Base-by-base conservation (phyloP, 1,140 invertebrate species). In the Drosophila miranda region DNA sequence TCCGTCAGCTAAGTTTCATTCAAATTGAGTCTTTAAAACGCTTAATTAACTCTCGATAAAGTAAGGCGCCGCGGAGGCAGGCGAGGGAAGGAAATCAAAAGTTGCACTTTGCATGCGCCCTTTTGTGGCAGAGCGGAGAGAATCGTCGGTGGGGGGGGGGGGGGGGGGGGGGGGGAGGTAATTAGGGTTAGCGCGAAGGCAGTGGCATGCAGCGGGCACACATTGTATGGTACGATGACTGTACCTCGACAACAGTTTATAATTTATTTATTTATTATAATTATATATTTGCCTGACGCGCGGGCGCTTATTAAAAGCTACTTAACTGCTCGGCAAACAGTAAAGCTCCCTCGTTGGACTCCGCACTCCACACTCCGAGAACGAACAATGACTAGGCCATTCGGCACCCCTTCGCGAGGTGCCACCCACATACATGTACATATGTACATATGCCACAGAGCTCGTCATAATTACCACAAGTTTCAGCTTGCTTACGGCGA, bases 251-350 rank as follows among this genome's bases (percentile, higher is more conserved):
- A 50, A 59, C 68, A 60, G 67, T 80, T 80, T 77, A 77, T 84
- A 70, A 84, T 84, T 77, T 86, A 86, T 84, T 81, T 38, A 26
- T 38, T 13, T 86, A 87, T 86, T 81, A 87, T 81, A 87, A 86
- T 86, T 81, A 86, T 86, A 87, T 87, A 86, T 86, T 87, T 87
- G 79, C 61, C 59, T 51, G 72, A 54, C 80, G 66, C 80, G 66
- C 66, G 63, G 73, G 13, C 58, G 77, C 82, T 82, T 66, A 86
- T 86, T 86, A 86, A 81, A 86, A 87, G 45, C 81, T 81, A 78
- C 82, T 86, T 81, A 74, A 62, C 69, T 63, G 48, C 66, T 46
- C 46, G 68, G 52, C 38, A 46, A 21, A 13, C 9, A 9, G 30
- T 9, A 34, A 2, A 13, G 34, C 34, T 38, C 34, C 13, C 30